Base-by-base conservation (phyloP, 1,140 invertebrate species). In the Bathynomus jamesi region DNA sequence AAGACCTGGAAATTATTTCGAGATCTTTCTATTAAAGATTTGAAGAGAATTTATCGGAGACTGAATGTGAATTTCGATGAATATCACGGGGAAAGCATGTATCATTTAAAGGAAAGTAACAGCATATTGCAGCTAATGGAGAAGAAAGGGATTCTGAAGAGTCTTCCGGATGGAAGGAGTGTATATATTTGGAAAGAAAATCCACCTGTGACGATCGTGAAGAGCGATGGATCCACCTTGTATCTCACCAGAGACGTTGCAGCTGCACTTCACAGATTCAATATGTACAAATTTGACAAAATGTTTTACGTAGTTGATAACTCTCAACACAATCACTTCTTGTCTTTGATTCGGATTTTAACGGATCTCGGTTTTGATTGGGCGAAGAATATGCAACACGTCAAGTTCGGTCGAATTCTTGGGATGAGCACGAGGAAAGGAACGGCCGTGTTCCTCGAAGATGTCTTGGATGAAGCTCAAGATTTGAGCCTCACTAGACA, bases 351-450 rank as follows among this genome's bases (percentile, higher is more conserved):
- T 78, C 80, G 84, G 63, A 87, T 90, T 73, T 83, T 92, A n/a
- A 79, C 83, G 61, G 82, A 84, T 73, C 83, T 95, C 77, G 83
- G 87, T 75, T 81, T 79, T 21, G 32, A 77, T 13, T 84, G 80
- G 79, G 76, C 78, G 21, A 78, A 85, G 46, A 81, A 81, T 62
- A 81, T 94, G 69, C 82, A 88, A 66, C 94, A 97, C 82, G 82
- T 99, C 0, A 90, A 89, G 80, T 99, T 97, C 87, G 96, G 96
- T 13, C 87, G 91, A 78, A 89, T 99, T 28, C 85, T 85, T 68
- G 95, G 94, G 0, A 95, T 99, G 90, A 96, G 93, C 78, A 96
- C 95, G 0, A 87, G 96, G 72, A 88, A 89, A 80, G 96, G 96
- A 11, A 90, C 87, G 73, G 89, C 88, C 24, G 86, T 96, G 21